Conservation (phyloP, 2,888 invertebrate species). For the Balanococcus diminutus region DNA sequence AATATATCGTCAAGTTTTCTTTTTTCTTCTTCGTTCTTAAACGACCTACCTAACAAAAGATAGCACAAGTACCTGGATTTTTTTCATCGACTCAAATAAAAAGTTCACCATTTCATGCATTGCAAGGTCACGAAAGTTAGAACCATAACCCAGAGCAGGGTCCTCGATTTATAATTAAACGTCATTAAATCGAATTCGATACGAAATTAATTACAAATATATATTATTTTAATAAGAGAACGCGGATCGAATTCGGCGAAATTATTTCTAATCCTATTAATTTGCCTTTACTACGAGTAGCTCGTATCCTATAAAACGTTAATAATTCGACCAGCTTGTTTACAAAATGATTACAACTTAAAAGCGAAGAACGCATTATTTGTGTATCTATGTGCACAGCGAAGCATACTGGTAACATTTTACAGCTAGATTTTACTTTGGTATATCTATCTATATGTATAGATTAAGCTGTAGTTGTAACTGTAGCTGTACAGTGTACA, state of each 20-base stretch:
- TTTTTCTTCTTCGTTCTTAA: neutral
- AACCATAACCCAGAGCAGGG: neutral
- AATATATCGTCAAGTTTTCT: neutral
- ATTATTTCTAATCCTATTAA: conserved; percentile 31
- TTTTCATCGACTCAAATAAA: neutral
- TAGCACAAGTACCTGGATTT: neutral
- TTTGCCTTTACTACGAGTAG: neutral
- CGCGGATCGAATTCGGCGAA: neutral
- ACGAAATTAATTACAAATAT: conserved; percentile 9
- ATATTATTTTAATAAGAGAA: conserved; percentile 21
- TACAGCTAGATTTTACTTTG: neutral
- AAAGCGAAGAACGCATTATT: conserved; percentile 20
- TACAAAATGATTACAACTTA: conserved; percentile 14
- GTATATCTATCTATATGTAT: neutral
- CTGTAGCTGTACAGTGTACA: no score
- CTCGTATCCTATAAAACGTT: neutral
- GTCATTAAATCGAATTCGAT: conserved; percentile 13
- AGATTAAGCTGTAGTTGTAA: neutral
- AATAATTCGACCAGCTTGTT: conserved; percentile 27
- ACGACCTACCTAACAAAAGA: neutral
- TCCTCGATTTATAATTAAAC: neutral
- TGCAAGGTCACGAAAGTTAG: neutral
- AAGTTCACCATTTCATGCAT: neutral
- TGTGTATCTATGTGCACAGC: neutral
- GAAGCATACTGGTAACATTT: neutral